These are phyloP conservation scores for Drosophila paracracens DNA, from an alignment of 2,888 invertebrate species.

Conservation along the genomic window DNA sequence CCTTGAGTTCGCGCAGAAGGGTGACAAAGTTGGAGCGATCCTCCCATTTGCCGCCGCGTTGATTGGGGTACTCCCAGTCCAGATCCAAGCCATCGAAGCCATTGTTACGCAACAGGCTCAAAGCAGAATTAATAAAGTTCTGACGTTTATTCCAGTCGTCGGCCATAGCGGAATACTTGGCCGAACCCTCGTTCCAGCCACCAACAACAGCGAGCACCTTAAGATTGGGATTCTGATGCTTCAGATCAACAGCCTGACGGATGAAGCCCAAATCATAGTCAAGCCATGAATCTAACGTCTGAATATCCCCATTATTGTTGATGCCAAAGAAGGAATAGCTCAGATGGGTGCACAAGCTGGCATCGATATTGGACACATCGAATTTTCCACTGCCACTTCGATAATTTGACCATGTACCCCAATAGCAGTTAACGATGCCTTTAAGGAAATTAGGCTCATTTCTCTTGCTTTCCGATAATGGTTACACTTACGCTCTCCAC, in stretches of 20 bases:
- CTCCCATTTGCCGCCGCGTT: constrained; percentile 83
- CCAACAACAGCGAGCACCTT: constrained; percentile 94
- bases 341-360: constrained; percentile 72
- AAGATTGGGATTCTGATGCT: constrained; percentile 53
- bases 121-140: constrained; percentile 90
- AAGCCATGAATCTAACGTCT: constrained; percentile 63
- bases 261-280: constrained; percentile 70
- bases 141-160: constrained; percentile 89
- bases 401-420: constrained; percentile 76
- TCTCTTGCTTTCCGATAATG: not conserved
- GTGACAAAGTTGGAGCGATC: constrained; percentile 90
- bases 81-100: constrained; percentile 95
- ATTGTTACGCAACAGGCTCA: constrained; percentile 90
- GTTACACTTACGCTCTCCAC: constrained; percentile 40
- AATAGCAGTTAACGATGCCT: constrained; percentile 76
- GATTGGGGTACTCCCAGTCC: constrained; percentile 96
- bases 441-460: not conserved
- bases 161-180: constrained; percentile 93
- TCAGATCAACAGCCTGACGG: constrained; percentile 59
- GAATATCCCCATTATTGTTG: constrained; percentile 53
- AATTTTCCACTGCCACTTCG: constrained; percentile 68
- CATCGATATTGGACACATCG: constrained; percentile 61
- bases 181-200: constrained; percentile 97
- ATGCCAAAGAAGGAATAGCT: constrained; percentile 78
- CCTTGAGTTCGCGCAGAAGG: constrained; percentile 58